Evolutionary conservation across 2,113 vertebrate genomes (phyloP), one percentile per base, ranked within the genome.

Genomic region (Rallus limicola): DNA sequence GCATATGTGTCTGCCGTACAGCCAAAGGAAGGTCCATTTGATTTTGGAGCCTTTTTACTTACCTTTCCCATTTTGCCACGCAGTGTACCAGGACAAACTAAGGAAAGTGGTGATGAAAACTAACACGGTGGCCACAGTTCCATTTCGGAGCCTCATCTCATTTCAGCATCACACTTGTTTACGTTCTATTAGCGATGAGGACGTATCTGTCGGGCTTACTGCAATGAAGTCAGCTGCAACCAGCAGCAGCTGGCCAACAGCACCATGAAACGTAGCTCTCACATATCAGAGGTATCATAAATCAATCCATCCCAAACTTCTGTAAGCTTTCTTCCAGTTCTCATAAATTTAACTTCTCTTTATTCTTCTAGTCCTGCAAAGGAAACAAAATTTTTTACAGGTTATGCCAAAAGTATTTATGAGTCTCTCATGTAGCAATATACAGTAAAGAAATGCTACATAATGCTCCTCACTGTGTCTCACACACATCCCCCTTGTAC

Each of bases 131-230:
- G 99, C 99, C 97, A 99, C 98, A 99, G 99, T 99, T 99, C 99
- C 99, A 99, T 99, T 98, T 98, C 99, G 99, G 99, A 99, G 99
- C 99, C 99, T 99, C 99, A 99, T 99, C 98, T 99, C 99, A 99
- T 99, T 99, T 98, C 99, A 99, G 97, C 99, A 99, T 98, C 98
- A 98, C 98, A 98, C 77, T 97, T 98, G 97, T 97, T 97, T 97
- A 55, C 48, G 91, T 44, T 93, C 88, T 78, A 21, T 58, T 85
- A 86, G 94, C 9, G n/a, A 95, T 71, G 72, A 95, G 38, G 91
- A 95, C 50, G 28, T 44, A 16, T 86, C 59, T 70, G 59, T 44
- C 82, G 90, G 70, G 78, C 65, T 95, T 63, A 63, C 83, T 88
- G 87, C 78, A 86, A 44, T 10, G 56, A 96, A 95, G 74, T 95